Evolutionary conservation across 1,140 invertebrate species (phyloP), one percentile per base, ranked within the genome.

Genomic region (Spodoptera frugiperda): DNA sequence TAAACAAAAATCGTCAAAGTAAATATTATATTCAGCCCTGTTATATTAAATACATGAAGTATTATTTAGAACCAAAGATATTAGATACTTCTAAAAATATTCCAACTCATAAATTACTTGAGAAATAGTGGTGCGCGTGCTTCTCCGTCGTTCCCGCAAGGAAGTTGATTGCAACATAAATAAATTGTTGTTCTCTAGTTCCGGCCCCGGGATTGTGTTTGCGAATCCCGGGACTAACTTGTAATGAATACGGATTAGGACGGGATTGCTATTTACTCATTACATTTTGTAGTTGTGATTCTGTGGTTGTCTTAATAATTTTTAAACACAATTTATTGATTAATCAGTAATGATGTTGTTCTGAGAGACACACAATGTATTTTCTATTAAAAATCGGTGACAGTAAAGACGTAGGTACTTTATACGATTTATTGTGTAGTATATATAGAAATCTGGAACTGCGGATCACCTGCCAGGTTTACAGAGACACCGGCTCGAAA

Each of bases 171-270:
- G 59, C 33, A 44, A 63, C 59, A 63, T 46, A 63, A 44, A 63
- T 63, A 63, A 63, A 63, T 63, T 63, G 59, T 63, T 39, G 39
- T 39, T 63, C 15, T 44, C 59, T 11, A 63, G 59, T 63, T 33
- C 33, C 33, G 59, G 5, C 59, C 59, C 59, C 59, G 59, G 59
- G 59, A 63, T 44, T 46, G 33, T 63, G 15, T 44, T 44, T 44
- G 59, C 17, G 9, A 44, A 33, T 63, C 59, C 59, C 33, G 59
- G 59, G 59, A 15, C 15, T 33, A 44, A 44, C 9, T 63, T 44
- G 59, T 33, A 63, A 63, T 63, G 59, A 63, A 63, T 63, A 63
- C 59, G 33, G 33, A 63, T 63, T 63, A 63, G 33, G 59, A 44
- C 33, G 10, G 11, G 59, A 63, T 63, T 63, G 33, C 33, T 63